A percentile compares a stretch with the other conserved stretches of the same genome.
These are phyloP conservation scores for Petrocephalus zakoni DNA, from an alignment of 2,113 vertebrate species.

Conservation along the genomic window DNA sequence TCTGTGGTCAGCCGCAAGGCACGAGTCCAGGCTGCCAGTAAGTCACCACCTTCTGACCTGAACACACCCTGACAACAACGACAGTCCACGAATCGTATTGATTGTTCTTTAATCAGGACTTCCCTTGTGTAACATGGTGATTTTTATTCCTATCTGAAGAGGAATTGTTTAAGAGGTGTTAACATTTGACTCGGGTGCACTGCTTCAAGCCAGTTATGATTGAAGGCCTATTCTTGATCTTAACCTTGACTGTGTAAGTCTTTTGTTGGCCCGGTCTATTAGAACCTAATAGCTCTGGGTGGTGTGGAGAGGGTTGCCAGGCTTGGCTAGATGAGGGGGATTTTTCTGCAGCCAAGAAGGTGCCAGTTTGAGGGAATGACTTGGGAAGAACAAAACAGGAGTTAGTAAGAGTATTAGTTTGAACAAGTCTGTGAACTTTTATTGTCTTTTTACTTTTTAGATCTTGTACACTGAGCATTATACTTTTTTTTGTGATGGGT, in stretches of 20 bases:
- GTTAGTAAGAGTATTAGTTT: background rate
- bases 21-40: slow-evolving; percentile 89
- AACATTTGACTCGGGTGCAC: background rate
- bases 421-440: background rate
- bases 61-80: background rate
- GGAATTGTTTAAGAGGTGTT: background rate
- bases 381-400: background rate
- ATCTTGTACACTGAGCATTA: background rate
- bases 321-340: background rate
- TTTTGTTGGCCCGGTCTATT: background rate
- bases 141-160: background rate
- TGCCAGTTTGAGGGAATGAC: background rate
- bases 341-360: background rate
- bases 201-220: background rate
- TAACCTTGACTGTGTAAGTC: background rate
- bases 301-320: slow-evolving; percentile 12
- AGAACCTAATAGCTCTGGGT: background rate
- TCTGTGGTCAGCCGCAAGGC: slow-evolving; percentile 89
- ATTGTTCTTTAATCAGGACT: background rate
- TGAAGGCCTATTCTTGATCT: background rate
- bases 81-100: background rate
- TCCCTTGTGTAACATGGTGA: background rate
- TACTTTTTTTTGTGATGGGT: background rate
- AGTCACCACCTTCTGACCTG: slow-evolving; percentile 50
- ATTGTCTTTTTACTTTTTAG: background rate